phyloP scores from a whole-genome alignment of 2,888 invertebrate species.

The Dryocosmus kuriphilus region DNA sequence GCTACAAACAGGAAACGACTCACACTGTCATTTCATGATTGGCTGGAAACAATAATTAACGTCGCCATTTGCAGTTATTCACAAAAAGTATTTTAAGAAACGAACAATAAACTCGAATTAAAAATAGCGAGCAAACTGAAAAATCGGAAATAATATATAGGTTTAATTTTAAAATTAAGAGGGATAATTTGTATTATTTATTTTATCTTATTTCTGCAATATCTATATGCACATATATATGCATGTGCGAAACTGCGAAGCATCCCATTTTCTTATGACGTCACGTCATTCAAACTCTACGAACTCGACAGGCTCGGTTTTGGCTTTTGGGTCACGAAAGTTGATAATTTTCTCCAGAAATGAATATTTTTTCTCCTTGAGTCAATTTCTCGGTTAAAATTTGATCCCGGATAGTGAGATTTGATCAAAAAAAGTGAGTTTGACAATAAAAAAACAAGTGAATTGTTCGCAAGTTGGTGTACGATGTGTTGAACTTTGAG shows the following conservation, averaged over 20 bases:
- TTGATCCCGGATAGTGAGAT: not conserved
- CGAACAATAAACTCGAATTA: not conserved
- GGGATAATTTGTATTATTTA: not conserved
- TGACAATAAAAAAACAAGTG: not conserved
- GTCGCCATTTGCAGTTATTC: not conserved
- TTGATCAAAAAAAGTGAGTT: not conserved
- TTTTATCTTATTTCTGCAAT: not conserved
- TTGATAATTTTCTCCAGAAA: slow-evolving; percentile 8
- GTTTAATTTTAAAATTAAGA: not conserved
- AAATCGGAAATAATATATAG: not conserved
- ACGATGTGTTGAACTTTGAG: slow-evolving; percentile 8
- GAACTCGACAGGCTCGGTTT: slow-evolving; percentile 3
- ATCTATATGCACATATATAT: not conserved
- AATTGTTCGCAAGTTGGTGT: not conserved
- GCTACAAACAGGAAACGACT: not conserved
- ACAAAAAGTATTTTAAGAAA: not conserved
- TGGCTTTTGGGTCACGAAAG: slow-evolving; percentile 17
- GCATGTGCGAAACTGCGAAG: not conserved
- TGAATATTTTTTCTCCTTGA: not conserved
- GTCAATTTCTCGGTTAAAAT: not conserved
- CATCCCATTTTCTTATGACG: slow-evolving; percentile 4
- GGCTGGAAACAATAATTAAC: not conserved
- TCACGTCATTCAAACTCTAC: slow-evolving; percentile 35
- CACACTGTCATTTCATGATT: not conserved
- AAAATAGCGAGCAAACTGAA: not conserved